Base-by-base conservation (phyloP, 2,888 invertebrate species). In the Acrobasis suavella region DNA sequence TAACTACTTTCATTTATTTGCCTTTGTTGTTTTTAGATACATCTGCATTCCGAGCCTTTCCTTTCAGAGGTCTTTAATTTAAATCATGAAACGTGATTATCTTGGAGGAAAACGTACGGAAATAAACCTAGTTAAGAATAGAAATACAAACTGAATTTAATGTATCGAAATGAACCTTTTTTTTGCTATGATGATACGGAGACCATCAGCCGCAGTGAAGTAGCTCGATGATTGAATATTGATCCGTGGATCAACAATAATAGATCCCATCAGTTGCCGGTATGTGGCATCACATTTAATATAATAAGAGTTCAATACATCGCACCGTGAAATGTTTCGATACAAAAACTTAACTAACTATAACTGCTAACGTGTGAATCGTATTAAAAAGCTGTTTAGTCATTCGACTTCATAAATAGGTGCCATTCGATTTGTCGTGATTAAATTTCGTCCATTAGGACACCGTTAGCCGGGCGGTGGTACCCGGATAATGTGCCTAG, bases 361-460 rank as follows among this genome's bases (percentile, higher is more conserved):
- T 91, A 91, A 89, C 88, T 81, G 87, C 87, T 86, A 89, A 92
- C 92, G 91, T 92, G 92, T 92, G 92, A 92, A 92, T 90, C 91
- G 91, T 91, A 92, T 92, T 91, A 92, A 91, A 92, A 92, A 91
- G 82, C 75, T 92, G 92, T 91, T 88, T 82, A 92, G 92, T 92
- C 92, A 92, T 91, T 83, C 89, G 83, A 77, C 85, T 89, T 91
- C 91, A 91, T 91, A 91, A 92, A 90, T 90, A 90, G 87, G 87
- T 92, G 86, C 88, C 91, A 90, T 91, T 92, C 91, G 89, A 87
- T 88, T 90, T 90, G 89, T 90, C 85, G 89, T 91, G 91, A 92
- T 92, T 91, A 91, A 91, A 92, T 91, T 91, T 89, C 81, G 82
- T 86, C 90, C 85, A 91, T 90, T 89, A 89, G 84, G 76, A 83